Conservation (phyloP, 2,797 vertebrate species). For the Glossophaga mutica region DNA sequence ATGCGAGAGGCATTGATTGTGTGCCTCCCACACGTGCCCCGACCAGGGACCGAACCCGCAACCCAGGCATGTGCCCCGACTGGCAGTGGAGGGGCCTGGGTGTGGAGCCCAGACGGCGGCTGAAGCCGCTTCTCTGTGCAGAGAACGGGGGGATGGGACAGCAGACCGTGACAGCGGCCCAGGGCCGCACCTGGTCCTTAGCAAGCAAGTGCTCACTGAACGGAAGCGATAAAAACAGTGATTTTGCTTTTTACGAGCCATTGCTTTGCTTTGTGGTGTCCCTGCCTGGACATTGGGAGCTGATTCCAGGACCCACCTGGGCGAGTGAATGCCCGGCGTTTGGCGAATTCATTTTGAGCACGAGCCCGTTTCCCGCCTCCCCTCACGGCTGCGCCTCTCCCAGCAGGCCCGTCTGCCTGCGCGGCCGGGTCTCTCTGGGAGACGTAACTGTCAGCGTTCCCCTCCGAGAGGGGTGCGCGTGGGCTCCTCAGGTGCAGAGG, state of each 20-base stretch:
- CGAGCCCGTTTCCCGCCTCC: no score
- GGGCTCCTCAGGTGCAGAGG: conserved; percentile 64
- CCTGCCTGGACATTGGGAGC: no score
- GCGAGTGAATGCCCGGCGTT: no score
- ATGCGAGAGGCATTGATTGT: neutral
- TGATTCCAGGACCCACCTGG: neutral
- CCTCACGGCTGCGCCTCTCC: rapidly evolving
- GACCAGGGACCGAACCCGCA: no score
- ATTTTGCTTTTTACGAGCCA: neutral
- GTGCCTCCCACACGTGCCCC: neutral
- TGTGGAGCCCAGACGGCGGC: neutral
- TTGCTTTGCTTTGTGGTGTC: neutral
- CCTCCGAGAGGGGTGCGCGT: conserved; percentile 40
- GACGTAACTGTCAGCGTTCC: conserved; percentile 52
- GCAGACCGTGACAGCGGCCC: neutral
- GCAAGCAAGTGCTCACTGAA: rapidly evolving
- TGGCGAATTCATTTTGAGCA: no score
- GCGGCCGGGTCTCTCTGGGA: neutral
- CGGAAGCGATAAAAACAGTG: rapidly evolving
- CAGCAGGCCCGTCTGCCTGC: rapidly evolving
- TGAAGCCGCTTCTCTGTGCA: neutral
- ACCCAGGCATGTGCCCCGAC: no score
- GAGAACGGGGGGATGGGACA: neutral
- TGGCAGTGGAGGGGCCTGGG: neutral
- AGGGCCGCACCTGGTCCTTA: rapidly evolving